phyloP scores from a whole-genome alignment of 2,797 vertebrate species.

The Brotula barbata region DNA sequence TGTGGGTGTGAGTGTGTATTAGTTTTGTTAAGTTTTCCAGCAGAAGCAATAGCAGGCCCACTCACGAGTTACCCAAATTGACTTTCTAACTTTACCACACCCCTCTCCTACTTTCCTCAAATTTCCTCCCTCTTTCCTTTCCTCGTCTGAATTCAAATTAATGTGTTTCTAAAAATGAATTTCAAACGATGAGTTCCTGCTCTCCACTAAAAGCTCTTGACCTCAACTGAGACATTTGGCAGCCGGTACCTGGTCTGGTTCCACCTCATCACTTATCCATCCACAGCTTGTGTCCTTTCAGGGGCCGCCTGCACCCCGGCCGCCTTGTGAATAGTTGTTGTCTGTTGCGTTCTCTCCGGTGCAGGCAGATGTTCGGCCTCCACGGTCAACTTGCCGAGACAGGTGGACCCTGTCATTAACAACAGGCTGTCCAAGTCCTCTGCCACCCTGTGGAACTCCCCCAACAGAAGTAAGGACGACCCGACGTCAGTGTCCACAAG shows the following conservation, averaged over 20 bases:
- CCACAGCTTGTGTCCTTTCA: conserved; percentile 9
- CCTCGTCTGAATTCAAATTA: conserved; percentile 19
- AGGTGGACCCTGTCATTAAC: conserved; percentile 99
- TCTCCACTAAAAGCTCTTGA: conserved; percentile 6
- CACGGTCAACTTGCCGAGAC: conserved; percentile 97
- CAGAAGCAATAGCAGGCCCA: background rate
- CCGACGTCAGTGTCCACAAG: conserved; percentile 72
- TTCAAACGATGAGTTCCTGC: conserved; percentile 26
- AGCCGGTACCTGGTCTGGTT: background rate
- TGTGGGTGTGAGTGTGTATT: conserved; percentile 10
- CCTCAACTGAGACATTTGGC: conserved; percentile 20
- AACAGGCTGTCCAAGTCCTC: conserved; percentile 99
- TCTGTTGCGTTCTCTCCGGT: conserved; percentile 86
- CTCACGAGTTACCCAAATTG: background rate
- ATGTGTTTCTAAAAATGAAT: conserved; percentile 17
- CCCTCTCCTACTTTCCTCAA: conserved; percentile 53
- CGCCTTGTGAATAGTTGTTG: conserved; percentile 76
- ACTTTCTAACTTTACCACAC: conserved; percentile 33
- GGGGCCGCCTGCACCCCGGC: conserved; percentile 31
- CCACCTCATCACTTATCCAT: conserved; percentile 1
- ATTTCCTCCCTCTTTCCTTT: conserved; percentile 26
- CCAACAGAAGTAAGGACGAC: conserved; percentile 97
- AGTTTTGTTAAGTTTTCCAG: conserved; percentile 7
- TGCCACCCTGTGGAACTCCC: conserved; percentile 98
- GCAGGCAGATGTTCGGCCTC: conserved; percentile 98